Conservation (phyloP, 2,797 vertebrate species). For the Florisuga fusca region DNA sequence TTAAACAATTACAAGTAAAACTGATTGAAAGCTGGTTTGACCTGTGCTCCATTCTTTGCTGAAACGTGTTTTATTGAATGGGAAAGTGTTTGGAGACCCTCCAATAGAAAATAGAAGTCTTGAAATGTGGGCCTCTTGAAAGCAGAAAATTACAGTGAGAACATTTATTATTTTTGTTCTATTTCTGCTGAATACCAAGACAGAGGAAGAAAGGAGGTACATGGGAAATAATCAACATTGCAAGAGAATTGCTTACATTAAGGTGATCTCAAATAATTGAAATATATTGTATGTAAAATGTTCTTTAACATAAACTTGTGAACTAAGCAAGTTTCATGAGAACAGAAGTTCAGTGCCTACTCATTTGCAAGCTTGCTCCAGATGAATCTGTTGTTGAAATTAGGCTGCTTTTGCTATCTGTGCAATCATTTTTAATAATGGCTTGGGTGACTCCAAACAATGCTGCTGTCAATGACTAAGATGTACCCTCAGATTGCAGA, state of each 20-base stretch:
- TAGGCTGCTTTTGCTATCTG: not conserved
- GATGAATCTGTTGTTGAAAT: not conserved
- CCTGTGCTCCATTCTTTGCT: not conserved
- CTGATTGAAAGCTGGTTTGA: not conserved
- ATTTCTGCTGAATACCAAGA: not conserved
- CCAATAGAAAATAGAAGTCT: not conserved
- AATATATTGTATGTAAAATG: not conserved
- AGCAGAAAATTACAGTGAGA: not conserved
- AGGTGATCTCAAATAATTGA: not conserved
- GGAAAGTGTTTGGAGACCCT: not conserved
- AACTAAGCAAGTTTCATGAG: not conserved
- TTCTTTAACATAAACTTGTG: not conserved
- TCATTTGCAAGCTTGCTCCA: not conserved
- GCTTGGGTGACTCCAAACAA: not conserved
- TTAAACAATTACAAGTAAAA: conserved; percentile 23
- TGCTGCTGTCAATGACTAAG: not conserved
- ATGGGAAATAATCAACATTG: not conserved
- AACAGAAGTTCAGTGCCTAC: not conserved
- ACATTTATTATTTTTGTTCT: not conserved
- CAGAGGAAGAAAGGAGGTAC: not conserved
- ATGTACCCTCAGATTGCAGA: not conserved
- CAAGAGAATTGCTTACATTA: not conserved
- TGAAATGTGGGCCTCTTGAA: not conserved
- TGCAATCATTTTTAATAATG: not conserved
- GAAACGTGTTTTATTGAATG: conserved; percentile 16